phyloP scores from a whole-genome alignment of 2,797 vertebrate genomes.

The Buceros bicornis region DNA sequence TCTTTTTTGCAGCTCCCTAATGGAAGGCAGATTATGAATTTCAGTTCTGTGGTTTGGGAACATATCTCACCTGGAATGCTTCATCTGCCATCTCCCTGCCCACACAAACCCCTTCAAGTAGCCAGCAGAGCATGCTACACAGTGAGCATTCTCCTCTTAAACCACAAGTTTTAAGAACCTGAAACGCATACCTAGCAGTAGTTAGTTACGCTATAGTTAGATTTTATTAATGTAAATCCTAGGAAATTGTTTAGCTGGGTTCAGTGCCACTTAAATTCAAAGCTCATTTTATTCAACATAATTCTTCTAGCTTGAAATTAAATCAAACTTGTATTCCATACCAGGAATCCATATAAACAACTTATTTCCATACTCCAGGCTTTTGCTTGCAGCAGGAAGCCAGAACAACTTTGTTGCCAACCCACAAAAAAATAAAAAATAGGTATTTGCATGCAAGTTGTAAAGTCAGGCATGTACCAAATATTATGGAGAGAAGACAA shows the following conservation, averaged over 20 bases:
- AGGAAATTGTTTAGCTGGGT: constrained; percentile 6
- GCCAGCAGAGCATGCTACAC: not conserved
- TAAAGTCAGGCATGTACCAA: not conserved
- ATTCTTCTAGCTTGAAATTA: constrained; percentile 7
- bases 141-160: not conserved
- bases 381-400: constrained; percentile 13
- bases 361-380: not conserved
- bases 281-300: not conserved
- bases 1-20: not conserved
- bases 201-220: not conserved
- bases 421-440: constrained; percentile 47
- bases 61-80: not conserved
- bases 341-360: constrained; percentile 45
- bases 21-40: not conserved
- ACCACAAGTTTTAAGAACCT: not conserved
- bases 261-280: not conserved
- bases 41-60: not conserved
- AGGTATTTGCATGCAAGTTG: constrained; percentile 22
- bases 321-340: constrained; percentile 32
- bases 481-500: constrained; percentile 35
- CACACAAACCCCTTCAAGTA: constrained; percentile 4
- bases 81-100: not conserved
- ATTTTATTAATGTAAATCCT: not conserved
- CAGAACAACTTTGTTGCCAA: not conserved
- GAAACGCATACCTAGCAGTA: not conserved